Base-by-base conservation (phyloP, 35 echinoderm and acorn worm species). In the Anneissia japonica region DNA sequence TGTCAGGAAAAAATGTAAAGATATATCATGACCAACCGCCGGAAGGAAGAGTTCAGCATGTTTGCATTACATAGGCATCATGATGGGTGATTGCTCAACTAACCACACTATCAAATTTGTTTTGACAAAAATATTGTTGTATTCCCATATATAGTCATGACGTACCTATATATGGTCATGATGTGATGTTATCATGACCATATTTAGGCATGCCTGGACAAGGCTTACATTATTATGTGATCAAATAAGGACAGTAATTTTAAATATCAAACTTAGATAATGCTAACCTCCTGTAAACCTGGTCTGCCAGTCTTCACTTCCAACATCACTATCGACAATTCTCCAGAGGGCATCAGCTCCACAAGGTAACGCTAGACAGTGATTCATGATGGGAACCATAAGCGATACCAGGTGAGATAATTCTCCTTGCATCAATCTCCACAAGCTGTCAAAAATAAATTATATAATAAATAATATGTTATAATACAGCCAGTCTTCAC, bases 311-410 rank as follows among this genome's bases (percentile, higher is more conserved):
- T 93, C 89, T 17, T 89, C 86, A 84, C 81, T 94, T 30, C 90
- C 78, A 77, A 99, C 85, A 37, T 99, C 96, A 32, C 83, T 82
- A 43, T 99, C 92, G 12, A 99, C 86, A 21, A 94, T 81, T 33
- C 90, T 87, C 96, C 95, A 99, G 81, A 99, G 87, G 36, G 91
- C 92, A 41, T 99, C 96, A 0, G 92, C 87, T 19, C 91, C 96
- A 37, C 51, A 76, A 26, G 92, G 86, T 79, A 99, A 80, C 5
- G 96, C 93, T 73, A 92, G 75, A 43, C 96, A 91, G 75, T 99
- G 96, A 0, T 94, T 89, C 30, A 88, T 85, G 17, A 99, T 76
- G 38, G 96, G 96, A 0, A 99, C 92, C 73, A 99, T 33, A 26
- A 99, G 74, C 82, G 94, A 89, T 21, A 81, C 91, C 32, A 99